Base-by-base conservation (phyloP, 2,888 invertebrate species). In the Thymelicus lineola region DNA sequence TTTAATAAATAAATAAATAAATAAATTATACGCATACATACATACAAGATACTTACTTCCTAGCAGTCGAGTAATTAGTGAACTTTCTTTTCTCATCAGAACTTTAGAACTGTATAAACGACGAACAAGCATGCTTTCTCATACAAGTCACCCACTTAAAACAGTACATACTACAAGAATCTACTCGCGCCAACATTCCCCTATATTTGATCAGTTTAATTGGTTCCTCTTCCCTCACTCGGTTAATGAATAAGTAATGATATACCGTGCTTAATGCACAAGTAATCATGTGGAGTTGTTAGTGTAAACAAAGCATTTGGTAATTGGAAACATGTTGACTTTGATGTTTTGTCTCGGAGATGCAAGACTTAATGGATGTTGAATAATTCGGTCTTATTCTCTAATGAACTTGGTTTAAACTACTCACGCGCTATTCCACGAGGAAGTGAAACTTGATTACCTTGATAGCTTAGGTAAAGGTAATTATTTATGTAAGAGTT, bases 291-390 rank as follows among this genome's bases (percentile, higher is more conserved):
- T 77, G 73, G 81, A 83, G 83, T 82, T 86, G 88, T 88, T 87
- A 80, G 74, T 80, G 85, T 84, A 84, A 87, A 87, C 87, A 87
- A 83, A 86, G 84, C 85, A 59, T 87, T 82, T 83, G 87, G 84
- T 88, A 88, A 84, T 83, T 82, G 76, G 76, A 79, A 70, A 70
- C 64, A 70, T 70, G 64, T 70, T 70, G 58, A 70, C 59, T 20
- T 55, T 58, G 66, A 17, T 42, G 53, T 59, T 64, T 64, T 60
- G 64, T 48, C 58, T 63, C 46, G 6, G 15, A 20, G 36, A 61
- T 55, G 55, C 66, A 55, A 55, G 55, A 55, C 55, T 20, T 53
- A 20, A 20, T 53, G 20, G 53, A 20, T 53, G 35, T 55, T 55
- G 35, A 55, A 55, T 55, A 55, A 55, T 55, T 35, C 10, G 55